Conservation (phyloP, 1,140 invertebrate species). For the Dolichoris vasculosae region DNA sequence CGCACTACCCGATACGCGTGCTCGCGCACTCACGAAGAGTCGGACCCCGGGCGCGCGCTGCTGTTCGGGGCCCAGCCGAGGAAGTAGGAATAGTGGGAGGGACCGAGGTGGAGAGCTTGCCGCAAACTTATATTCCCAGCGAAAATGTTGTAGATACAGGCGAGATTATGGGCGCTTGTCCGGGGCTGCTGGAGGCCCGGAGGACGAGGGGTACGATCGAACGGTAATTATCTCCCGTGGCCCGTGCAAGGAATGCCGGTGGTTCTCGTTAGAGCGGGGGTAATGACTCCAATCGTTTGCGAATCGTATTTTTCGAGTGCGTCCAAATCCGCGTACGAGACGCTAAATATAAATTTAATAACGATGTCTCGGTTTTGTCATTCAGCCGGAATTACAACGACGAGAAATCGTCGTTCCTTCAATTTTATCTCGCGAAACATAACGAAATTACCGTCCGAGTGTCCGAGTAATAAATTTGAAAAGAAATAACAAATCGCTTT, state of each 20-base stretch:
- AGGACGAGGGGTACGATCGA: constrained; percentile 4
- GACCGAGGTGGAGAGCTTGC: constrained; percentile 38
- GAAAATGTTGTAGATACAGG: constrained; percentile 26
- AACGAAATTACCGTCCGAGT: no score
- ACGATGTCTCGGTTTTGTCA: background rate
- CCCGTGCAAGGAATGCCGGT: background rate
- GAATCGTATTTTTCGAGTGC: no score
- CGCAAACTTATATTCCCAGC: constrained; percentile 11
- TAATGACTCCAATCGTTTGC: constrained; percentile 14
- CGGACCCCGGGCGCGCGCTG: constrained; percentile 54
- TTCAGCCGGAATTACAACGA: background rate
- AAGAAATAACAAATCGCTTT: no score
- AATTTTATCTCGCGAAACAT: no score
- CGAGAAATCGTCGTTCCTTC: background rate
- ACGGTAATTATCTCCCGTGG: constrained; percentile 28
- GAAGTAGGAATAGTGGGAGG: constrained; percentile 32
- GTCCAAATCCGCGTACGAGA: no score
- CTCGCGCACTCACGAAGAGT: constrained; percentile 65
- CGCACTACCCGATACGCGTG: constrained; percentile 6
- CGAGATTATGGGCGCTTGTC: background rate
- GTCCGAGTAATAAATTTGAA: no score
- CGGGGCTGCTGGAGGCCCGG: background rate
- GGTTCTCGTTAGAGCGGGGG: background rate
- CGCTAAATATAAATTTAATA: no score
- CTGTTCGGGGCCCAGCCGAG: constrained; percentile 50